Evolutionary conservation across 2,113 vertebrate species (phyloP), one percentile per base, ranked within the genome.

Genomic region (Lepus americanus): DNA sequence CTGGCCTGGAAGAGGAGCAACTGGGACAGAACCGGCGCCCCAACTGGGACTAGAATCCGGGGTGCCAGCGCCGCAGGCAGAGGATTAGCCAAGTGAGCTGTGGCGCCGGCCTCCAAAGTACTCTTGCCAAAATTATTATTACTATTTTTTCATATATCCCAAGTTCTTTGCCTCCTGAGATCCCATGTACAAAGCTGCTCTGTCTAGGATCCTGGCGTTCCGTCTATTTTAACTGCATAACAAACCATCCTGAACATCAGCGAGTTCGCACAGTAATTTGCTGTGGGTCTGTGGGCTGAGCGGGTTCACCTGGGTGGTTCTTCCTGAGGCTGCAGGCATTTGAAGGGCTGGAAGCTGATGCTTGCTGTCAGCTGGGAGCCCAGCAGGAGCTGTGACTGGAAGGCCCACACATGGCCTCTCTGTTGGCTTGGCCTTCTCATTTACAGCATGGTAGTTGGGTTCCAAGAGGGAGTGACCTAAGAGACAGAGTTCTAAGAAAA

Each of bases 51-150:
- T 44, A 44, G 44, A 44, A 9, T 7, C 44, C 6, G 6, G 44
- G 1, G 44, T 44, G 6, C 7, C 7, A 1, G 6, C 1, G 7
- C 44, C 44, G 1, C 44, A 44, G 44, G 44, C 44, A 7, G 44
- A 44, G 44, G 44, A 44, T 44, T 9, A 44, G 44, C 44, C 44
- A 1, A 44, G 44, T 44, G 44, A 44, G 44, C 44, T 44, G 44
- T 44, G 44, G 44, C 44, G 44, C 44, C 44, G 44, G 7, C 44
- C 44, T 44, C 23, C 29, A 44, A 27, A 80, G 19, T 55, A 5
- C 33, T 44, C 17, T 9, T 66, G 22, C 44, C 61, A 82, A 76
- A 67, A 6, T 27, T 3, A 59, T 22, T 44, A 29, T 67, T 82
- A 59, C 22, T 55, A 11, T 8, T 69, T 67, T 94, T 51, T 89